Base-by-base conservation (phyloP, 2,113 vertebrate species). In the Phrynosoma platyrhinos region DNA sequence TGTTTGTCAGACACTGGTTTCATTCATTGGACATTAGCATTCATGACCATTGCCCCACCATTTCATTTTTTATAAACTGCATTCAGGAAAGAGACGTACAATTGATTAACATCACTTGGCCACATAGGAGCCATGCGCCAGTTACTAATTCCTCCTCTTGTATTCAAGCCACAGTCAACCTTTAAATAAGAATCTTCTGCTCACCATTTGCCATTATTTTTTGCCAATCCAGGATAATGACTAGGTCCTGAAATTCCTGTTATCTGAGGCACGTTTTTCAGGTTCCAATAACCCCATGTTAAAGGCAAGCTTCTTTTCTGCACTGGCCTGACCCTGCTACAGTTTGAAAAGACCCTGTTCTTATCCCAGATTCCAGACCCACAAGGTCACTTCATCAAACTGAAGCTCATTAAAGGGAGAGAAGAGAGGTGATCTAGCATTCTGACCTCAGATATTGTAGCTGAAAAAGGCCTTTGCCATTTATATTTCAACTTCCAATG, bases 401-500 rank as follows among this genome's bases (percentile, higher is more conserved):
- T 90, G 95, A 96, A 96, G 93, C 96, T 97, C 96, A 96, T 97
- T 97, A 97, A 96, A 97, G 89, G 93, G 92, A 94, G 95, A 95
- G 95, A 95, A 96, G 94, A 94, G 94, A 96, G 93, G 94, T 82
- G 87, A 97, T 96, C 94, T 94, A 96, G 93, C 92, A 96, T 96
- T 92, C 93, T 95, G 96, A 96, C 96, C 96, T 95, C 93, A 58
- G 95, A 96, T 95, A 96, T 92, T 96, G 95, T 95, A 96, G 94
- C 94, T 96, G 95, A 94, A 96, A 97, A 95, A 95, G 92, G 93
- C 95, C 93, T 95, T 96, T 96, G 93, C 95, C 94, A 95, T 97
- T 97, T 97, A 96, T 97, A 97, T 97, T 97, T 96, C 96, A 96
- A 96, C 94, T 95, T 95, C 96, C 95, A 95, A 94, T 96, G 95